Conservation (phyloP, 2,797 vertebrate species). For the Danio choprae region DNA sequence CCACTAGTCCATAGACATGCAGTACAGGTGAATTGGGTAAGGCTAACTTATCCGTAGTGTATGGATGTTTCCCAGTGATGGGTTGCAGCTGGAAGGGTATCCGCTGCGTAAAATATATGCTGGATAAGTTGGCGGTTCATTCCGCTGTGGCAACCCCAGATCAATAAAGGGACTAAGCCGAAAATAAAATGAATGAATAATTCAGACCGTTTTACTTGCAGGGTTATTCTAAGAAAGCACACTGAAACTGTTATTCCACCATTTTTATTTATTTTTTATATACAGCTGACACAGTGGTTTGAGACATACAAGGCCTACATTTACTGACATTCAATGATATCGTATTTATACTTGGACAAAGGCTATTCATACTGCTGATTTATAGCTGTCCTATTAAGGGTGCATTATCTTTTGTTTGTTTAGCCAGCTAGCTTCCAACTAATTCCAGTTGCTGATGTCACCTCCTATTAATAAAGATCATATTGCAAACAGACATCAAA, state of each 20-base stretch:
- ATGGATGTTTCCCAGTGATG: too few relatives aligned
- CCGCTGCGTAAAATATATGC: too few relatives aligned
- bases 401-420: neutral
- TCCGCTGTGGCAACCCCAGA: too few relatives aligned
- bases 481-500: neutral
- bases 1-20: too few relatives aligned
- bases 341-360: neutral
- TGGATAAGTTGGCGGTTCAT: too few relatives aligned
- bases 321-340: neutral
- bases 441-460: neutral
- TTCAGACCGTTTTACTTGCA: neutral
- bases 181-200: too few relatives aligned
- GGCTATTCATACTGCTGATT: too few relatives aligned
- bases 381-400: neutral
- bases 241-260: neutral
- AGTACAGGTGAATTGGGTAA: too few relatives aligned
- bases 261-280: too few relatives aligned
- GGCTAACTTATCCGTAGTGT: too few relatives aligned
- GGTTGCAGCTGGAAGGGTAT: too few relatives aligned
- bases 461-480: neutral
- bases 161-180: too few relatives aligned
- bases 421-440: neutral
- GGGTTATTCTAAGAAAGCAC: neutral
- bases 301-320: neutral
- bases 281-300: neutral